Base-by-base conservation (phyloP, 2,888 invertebrate species). In the Zygaena filipendulae region DNA sequence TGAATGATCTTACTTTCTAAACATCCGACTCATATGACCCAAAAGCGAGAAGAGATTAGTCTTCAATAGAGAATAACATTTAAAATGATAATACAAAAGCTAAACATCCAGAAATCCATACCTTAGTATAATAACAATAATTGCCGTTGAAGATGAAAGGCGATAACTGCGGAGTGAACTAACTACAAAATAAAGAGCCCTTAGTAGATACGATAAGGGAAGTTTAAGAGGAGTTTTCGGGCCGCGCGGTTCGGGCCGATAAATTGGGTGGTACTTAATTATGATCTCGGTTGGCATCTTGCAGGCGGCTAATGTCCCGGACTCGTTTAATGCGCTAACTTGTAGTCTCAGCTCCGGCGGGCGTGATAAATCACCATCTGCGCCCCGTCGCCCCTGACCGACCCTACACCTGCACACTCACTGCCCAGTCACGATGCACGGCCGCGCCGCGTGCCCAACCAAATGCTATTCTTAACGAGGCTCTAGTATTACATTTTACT, bases 201-300 rank as follows among this genome's bases (percentile, higher is more conserved):
- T 69, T 64, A 74, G 69, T 71, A 62, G 58, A 59, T 63, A 61
- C 69, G 77, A 77, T 77, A 77, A 77, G 75, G 59, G 63, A 72
- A 75, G 61, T 75, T 77, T 70, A 68, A 69, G 71, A 66, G 68
- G 67, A 72, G 71, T 75, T 74, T 66, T 49, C 45, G 58, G 64
- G 56, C 56, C 59, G 67, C 56, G 61, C 63, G 72, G 75, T 74
- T 72, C 75, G 72, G 59, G 54, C 77, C 79, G 71, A 79, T 79
- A 79, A 77, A 79, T 79, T 74, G 77, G 75, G 70, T 70, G 72
- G 72, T 75, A 77, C 74, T 79, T 79, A 79, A 79, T 79, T 79
- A 79, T 75, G 77, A 79, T 77, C 75, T 75, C 66, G 75, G 71
- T 71, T 70, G 74, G 79, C 77, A 77, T 77, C 75, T 79, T 77